Evolutionary conservation across 2,113 vertebrate genomes (phyloP).

Genomic region (Microcebus tavaratra): DNA sequence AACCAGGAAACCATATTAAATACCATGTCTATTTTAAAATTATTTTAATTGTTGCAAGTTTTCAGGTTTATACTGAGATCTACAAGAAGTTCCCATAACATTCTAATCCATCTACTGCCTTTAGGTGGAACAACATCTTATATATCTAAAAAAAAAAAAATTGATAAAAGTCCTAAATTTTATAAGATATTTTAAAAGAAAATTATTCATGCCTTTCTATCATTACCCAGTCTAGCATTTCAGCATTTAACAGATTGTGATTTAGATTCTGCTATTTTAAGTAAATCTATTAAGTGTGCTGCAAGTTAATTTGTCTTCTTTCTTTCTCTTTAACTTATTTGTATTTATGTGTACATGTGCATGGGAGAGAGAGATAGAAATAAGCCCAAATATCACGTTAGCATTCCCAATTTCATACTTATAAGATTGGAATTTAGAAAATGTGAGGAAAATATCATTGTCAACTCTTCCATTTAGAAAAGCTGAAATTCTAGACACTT

Average conservation of each 20-base stretch:
- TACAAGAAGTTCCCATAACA: not conserved
- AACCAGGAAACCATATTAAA: constrained; percentile 41
- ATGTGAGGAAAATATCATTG: not conserved
- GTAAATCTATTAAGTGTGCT: not conserved
- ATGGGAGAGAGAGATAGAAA: not conserved
- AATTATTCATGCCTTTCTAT: not conserved
- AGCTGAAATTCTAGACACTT: not conserved
- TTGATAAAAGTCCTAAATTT: not conserved
- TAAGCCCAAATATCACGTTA: not conserved
- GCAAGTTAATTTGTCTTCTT: not conserved
- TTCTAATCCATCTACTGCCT: not conserved
- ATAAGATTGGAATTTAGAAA: constrained; percentile 36
- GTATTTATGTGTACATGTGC: not conserved
- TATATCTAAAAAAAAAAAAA: not conserved
- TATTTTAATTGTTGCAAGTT: constrained; percentile 53
- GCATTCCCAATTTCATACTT: constrained; percentile 26
- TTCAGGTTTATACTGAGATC: not conserved
- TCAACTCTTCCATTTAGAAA: constrained; percentile 30
- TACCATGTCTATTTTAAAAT: constrained; percentile 44
- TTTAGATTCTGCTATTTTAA: constrained; percentile 19
- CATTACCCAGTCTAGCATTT: not conserved
- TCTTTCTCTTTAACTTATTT: not conserved
- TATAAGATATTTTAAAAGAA: constrained; percentile 7
- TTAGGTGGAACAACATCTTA: not conserved
- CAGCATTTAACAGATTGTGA: not conserved